Evolutionary conservation across 2,797 vertebrate species (phyloP).

Genomic region (Staurois parvus): DNA sequence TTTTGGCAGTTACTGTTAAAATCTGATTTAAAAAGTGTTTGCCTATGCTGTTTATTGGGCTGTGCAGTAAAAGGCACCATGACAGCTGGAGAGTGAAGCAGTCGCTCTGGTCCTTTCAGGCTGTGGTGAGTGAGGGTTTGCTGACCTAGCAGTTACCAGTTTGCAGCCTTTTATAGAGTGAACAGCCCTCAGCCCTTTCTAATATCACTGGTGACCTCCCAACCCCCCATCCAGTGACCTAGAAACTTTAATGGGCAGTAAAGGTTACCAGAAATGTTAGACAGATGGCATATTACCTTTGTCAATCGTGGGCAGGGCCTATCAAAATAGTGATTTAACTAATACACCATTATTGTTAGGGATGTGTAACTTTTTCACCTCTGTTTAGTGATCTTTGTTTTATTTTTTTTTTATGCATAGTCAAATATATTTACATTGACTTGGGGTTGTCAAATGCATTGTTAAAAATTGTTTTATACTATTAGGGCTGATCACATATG

Average conservation of each 20-base stretch:
- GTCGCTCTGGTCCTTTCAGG: conserved; percentile 35
- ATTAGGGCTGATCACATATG: too few relatives aligned
- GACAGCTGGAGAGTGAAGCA: conserved; percentile 24
- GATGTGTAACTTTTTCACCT: neutral
- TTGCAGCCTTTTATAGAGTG: conserved; percentile 56
- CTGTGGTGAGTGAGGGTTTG: conserved; percentile 35
- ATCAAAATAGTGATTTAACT: neutral
- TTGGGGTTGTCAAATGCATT: too few relatives aligned
- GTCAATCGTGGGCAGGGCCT: neutral
- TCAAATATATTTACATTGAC: too few relatives aligned
- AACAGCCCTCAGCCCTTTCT: conserved; percentile 44
- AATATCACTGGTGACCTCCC: conserved; percentile 55
- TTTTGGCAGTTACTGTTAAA: neutral
- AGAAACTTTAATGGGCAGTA: conserved; percentile 36
- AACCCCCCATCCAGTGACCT: conserved; percentile 37
- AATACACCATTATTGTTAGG: too few relatives aligned
- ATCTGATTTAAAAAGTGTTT: neutral
- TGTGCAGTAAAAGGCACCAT: conserved; percentile 13
- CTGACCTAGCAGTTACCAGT: conserved; percentile 52
- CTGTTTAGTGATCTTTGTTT: neutral
- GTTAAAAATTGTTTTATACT: too few relatives aligned
- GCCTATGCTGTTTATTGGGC: neutral
- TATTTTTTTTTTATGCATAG: neutral
- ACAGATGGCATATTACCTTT: conserved; percentile 20
- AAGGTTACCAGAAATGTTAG: conserved; percentile 44